A percentile compares a stretch with the other conserved stretches of the same genome.
Conservation (phyloP, 1,140 invertebrate species). For the Zaprionus ornatus region DNA sequence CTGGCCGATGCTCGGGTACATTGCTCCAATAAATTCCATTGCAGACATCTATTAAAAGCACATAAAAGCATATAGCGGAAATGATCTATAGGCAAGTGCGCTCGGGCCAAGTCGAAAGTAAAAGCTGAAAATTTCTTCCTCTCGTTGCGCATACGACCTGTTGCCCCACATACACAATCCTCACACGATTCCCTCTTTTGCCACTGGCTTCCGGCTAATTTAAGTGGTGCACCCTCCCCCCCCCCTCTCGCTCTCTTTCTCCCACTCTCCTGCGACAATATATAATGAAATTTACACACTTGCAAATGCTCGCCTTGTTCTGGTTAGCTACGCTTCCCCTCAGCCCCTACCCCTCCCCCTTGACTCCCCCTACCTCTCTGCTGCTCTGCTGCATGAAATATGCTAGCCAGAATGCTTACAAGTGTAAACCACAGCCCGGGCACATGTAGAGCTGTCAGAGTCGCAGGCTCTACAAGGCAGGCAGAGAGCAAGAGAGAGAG, state of each 20-base stretch:
- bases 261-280: slow-evolving; percentile 36
- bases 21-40: slow-evolving; percentile 65
- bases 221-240: slow-evolving; percentile 54
- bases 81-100: slow-evolving; percentile 65
- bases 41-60: slow-evolving; percentile 80
- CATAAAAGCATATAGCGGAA: slow-evolving; percentile 78
- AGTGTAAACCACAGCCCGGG: slow-evolving; percentile 77
- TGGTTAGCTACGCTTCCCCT: slow-evolving; percentile 17
- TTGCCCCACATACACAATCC: slow-evolving; percentile 65
- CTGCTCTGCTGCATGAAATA: slow-evolving; percentile 63
- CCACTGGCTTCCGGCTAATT: slow-evolving; percentile 67
- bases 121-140: slow-evolving; percentile 27
- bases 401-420: slow-evolving; percentile 77
- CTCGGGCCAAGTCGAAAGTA: slow-evolving; percentile 43
- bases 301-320: slow-evolving; percentile 55
- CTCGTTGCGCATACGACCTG: slow-evolving; percentile 54
- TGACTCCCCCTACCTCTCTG: background rate
- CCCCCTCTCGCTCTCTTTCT: background rate
- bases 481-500: background rate
- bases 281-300: slow-evolving; percentile 79
- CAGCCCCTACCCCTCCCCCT: background rate
- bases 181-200: background rate
- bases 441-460: slow-evolving; percentile 72
- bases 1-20: slow-evolving; percentile 31
- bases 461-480: background rate